These are phyloP conservation scores for Agelastica alni DNA, from an alignment of 2,888 invertebrate genomes.

Conservation along the genomic window DNA sequence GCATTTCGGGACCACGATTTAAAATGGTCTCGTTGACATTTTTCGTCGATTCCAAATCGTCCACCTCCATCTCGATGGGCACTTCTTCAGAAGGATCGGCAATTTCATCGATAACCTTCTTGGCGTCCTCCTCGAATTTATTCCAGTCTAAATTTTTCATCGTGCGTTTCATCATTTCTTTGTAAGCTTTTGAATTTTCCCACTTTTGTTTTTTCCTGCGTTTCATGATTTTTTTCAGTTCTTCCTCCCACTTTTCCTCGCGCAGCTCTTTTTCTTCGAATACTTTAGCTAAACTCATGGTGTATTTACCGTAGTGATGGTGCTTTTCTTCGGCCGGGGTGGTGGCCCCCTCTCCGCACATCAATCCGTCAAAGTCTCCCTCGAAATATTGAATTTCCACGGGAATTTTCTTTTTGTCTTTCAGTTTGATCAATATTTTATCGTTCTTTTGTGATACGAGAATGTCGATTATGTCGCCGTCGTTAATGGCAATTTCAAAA, in stretches of 20 bases:
- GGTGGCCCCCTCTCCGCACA: constrained; percentile 73
- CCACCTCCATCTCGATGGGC: constrained; percentile 58
- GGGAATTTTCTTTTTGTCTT: constrained; percentile 75
- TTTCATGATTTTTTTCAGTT: constrained; percentile 50
- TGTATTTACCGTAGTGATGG: constrained; percentile 61
- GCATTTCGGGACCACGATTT: constrained; percentile 58
- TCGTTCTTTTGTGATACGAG: constrained; percentile 78
- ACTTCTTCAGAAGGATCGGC: constrained; percentile 47
- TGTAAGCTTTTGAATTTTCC: constrained; percentile 59
- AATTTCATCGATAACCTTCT: constrained; percentile 57
- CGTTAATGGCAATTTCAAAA: constrained; percentile 75
- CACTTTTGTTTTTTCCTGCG: constrained; percentile 51
- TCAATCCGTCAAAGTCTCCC: constrained; percentile 59
- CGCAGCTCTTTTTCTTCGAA: constrained; percentile 77
- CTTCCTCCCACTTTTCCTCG: constrained; percentile 67
- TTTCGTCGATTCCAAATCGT: constrained; percentile 64
- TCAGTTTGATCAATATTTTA: constrained; percentile 72
- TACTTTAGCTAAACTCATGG: constrained; percentile 70
- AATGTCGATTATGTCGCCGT: constrained; percentile 77
- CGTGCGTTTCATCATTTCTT: constrained; percentile 66
- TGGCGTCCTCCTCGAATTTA: constrained; percentile 64
- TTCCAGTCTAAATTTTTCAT: constrained; percentile 70
- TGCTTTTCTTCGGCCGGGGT: constrained; percentile 61
- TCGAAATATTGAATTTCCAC: constrained; percentile 56
- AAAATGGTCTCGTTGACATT: constrained; percentile 65